Base-by-base conservation (phyloP, 1,140 invertebrate species). In the Drosophila lini region DNA sequence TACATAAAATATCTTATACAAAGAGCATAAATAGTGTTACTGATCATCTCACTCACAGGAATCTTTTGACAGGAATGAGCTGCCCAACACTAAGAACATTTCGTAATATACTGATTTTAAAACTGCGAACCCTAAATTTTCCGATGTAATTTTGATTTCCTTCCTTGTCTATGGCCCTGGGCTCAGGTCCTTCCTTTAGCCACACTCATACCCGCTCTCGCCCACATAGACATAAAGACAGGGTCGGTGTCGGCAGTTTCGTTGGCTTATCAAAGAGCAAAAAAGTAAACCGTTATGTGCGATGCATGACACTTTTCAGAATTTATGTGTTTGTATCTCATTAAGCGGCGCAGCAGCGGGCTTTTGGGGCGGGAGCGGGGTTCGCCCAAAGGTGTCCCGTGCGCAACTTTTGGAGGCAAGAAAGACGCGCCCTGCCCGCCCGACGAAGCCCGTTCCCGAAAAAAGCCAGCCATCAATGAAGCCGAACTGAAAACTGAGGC, bases 281-380 rank as follows among this genome's bases (percentile, higher is more conserved):
- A 90, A 78, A 80, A 84, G 76, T 71, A 69, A 78, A 88, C 48
- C 78, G 82, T 81, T 81, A 81, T 86, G 78, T 89, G 74, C 81
- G 86, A 80, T 80, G 79, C 88, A 80, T 91, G 89, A 91, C 89
- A 91, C 81, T 84, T 91, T 91, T 84, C 70, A 82, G 74, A 91
- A 91, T 91, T 91, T 91, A 91, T 91, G 89, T 91, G 89, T 91
- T 91, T 91, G 89, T 91, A 91, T 91, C 89, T 91, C 89, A 91
- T 91, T 91, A 91, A 85, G 89, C 74, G 73, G 38, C 47, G 61
- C 45, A 75, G 57, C 48, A 62, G 56, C 36, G 56, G 59, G 55
- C 22, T 38, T 3, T 45, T 22, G 28, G 41, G 19, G 32, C 41
- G 19, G 47, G 53, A 44, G 28, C 41, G 38, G 42, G 52, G n/a